phyloP scores from a whole-genome alignment of 2,888 invertebrate species.

The Eupithecia subfuscata region DNA sequence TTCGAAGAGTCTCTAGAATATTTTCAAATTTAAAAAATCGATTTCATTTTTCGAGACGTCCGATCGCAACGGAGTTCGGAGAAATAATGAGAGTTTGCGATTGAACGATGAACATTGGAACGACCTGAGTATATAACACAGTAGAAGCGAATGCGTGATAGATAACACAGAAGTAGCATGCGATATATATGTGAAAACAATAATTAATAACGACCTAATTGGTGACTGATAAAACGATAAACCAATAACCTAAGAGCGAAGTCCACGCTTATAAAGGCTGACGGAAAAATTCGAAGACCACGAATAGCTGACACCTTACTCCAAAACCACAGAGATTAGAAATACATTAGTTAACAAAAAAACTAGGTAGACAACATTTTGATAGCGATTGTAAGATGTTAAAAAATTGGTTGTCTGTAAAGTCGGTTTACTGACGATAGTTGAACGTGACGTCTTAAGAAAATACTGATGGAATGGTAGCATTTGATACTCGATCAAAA shows the following conservation, averaged over 20 bases:
- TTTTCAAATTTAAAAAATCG: constrained; percentile 32
- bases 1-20: constrained; percentile 37
- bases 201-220: constrained; percentile 70
- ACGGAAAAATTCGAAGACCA: constrained; percentile 43
- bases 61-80: constrained; percentile 45
- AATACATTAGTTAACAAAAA: neutral
- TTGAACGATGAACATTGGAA: constrained; percentile 46
- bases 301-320: neutral
- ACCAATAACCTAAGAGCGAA: constrained; percentile 50
- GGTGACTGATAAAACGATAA: constrained; percentile 62
- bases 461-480: too few relatives aligned
- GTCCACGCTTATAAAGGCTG: constrained; percentile 52
- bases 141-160: constrained; percentile 61
- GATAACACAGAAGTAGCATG: constrained; percentile 56
- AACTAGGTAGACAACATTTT: neutral
- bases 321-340: neutral
- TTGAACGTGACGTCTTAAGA: too few relatives aligned
- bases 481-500: too few relatives aligned
- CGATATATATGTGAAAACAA: constrained; percentile 59
- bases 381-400: neutral
- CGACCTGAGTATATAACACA: constrained; percentile 39
- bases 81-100: constrained; percentile 44
- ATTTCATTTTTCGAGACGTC: constrained; percentile 47
- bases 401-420: too few relatives aligned
- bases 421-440: too few relatives aligned